Evolutionary conservation across 2,888 invertebrate species (phyloP).

Genomic region (Trisateles emortualis): DNA sequence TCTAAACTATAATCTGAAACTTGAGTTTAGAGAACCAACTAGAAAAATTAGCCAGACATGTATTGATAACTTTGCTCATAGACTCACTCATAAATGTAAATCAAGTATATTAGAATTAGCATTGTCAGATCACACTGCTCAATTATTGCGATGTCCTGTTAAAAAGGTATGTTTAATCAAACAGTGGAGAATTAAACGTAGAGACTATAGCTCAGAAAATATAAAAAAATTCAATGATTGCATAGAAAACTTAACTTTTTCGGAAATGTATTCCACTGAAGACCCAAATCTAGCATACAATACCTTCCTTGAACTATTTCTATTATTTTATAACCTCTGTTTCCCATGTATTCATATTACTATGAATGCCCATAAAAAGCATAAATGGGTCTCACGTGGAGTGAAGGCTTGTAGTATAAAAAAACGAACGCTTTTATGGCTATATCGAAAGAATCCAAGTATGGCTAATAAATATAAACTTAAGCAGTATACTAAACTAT

Average conservation of each 20-base stretch:
- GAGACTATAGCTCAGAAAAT: background rate
- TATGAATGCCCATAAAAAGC: background rate
- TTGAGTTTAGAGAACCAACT: background rate
- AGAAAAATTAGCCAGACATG: background rate
- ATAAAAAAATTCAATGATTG: background rate
- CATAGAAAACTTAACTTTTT: slow-evolving; percentile 13
- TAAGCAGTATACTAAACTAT: background rate
- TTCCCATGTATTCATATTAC: background rate
- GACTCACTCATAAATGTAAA: background rate
- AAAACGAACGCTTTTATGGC: background rate
- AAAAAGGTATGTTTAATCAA: background rate
- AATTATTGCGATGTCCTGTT: background rate
- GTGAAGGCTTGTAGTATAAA: background rate
- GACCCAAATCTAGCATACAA: slow-evolving; percentile 25
- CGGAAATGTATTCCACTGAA: slow-evolving; percentile 22
- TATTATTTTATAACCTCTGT: background rate
- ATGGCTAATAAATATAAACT: background rate
- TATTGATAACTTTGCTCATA: background rate
- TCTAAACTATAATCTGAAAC: slow-evolving; percentile 1
- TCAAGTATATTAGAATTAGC: background rate
- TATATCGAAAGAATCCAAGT: background rate
- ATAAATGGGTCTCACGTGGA: background rate
- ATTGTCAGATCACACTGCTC: background rate
- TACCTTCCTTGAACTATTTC: slow-evolving; percentile 6
- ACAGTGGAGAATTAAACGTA: background rate